Percentiles rank a stretch among this genome's conserved stretches.
Conservation (phyloP, 2,113 vertebrate genomes). For the Cyanoliseus patagonus region DNA sequence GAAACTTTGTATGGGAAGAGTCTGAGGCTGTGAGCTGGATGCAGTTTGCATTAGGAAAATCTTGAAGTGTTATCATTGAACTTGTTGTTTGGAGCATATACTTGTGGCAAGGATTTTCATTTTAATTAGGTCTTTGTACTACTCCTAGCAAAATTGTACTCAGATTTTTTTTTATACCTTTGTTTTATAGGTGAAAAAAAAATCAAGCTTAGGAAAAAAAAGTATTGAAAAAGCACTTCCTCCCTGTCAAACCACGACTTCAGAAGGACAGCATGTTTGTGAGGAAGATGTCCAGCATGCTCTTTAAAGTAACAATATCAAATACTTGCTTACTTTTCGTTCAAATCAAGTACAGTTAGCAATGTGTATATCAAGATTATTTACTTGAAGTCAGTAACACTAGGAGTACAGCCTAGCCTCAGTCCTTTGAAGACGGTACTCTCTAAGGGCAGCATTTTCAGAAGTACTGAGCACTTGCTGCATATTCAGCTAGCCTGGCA, state of each 20-base stretch:
- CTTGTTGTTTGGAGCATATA: background rate
- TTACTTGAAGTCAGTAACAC: background rate
- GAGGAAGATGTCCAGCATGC: background rate
- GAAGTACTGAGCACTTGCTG: rapidly evolving
- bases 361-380: background rate
- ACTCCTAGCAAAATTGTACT: background rate
- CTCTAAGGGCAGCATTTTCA: background rate
- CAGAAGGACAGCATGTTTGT: background rate
- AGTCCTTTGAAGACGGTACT: background rate
- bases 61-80: background rate
- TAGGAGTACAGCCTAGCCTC: background rate
- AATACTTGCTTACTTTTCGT: background rate
- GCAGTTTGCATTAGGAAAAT: background rate
- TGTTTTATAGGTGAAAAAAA: background rate
- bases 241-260: background rate
- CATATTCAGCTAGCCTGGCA: background rate
- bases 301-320: background rate
- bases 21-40: background rate
- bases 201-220: background rate
- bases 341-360: background rate
- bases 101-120: background rate
- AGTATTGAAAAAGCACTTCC: background rate
- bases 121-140: background rate
- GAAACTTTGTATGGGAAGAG: background rate
- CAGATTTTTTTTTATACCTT: background rate